These are phyloP conservation scores for Euborellia annulipes DNA, from an alignment of 1,140 invertebrate species.

Conservation along the genomic window DNA sequence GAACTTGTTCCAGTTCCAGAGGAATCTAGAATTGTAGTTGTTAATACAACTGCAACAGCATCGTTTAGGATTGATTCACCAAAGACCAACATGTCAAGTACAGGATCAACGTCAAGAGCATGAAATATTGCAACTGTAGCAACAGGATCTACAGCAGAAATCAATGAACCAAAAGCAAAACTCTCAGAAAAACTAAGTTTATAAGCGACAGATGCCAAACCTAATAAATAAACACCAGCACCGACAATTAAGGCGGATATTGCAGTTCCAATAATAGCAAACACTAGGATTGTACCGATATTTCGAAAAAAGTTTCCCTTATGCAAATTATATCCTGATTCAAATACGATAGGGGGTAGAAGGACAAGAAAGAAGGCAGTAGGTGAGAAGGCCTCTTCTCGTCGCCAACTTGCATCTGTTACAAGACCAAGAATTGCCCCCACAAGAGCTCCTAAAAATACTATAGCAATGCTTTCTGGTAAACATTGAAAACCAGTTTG, in stretches of 20 bases:
- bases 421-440: conserved; percentile 82
- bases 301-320: conserved; percentile 99
- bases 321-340: conserved; percentile 96
- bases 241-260: conserved; percentile 91
- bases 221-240: conserved; percentile 85
- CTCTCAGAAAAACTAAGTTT: conserved; percentile 86
- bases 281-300: conserved; percentile 85
- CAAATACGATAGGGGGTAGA: conserved; percentile 97
- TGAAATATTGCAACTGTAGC: conserved; percentile 97
- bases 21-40: conserved; percentile 69
- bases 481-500: conserved; percentile 92
- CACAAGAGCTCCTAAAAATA: conserved; percentile 83
- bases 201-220: conserved; percentile 78
- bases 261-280: conserved; percentile 91
- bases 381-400: conserved; percentile 92
- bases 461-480: conserved; percentile 94
- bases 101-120: conserved; percentile 85
- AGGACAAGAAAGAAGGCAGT: conserved; percentile 94
- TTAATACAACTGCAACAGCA: conserved; percentile 94
- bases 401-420: conserved; percentile 84
- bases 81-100: conserved; percentile 97
- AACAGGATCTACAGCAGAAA: conserved; percentile 97
- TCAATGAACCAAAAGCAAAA: conserved; percentile 94
- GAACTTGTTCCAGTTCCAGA: conserved; percentile 52
- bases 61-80: conserved; percentile 97